Conservation (phyloP, 2,888 invertebrate species). For the Cosmia pyralina region DNA sequence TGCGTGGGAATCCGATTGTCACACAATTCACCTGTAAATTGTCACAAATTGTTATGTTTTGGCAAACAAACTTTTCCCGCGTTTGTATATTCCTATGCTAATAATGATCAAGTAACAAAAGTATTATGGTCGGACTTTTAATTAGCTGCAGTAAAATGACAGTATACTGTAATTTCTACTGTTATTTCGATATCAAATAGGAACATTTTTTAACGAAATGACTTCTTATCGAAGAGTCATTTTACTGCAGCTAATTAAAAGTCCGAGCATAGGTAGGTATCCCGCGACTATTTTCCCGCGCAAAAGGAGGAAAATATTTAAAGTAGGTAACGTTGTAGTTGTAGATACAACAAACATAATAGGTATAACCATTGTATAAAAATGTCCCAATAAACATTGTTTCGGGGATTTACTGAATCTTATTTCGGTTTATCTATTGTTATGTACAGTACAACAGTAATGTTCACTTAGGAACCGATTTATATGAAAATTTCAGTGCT, state of each 20-base stretch:
- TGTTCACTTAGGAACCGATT: slow-evolving; percentile 39
- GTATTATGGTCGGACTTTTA: too few relatives aligned
- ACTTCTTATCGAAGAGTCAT: too few relatives aligned
- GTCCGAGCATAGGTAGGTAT: too few relatives aligned
- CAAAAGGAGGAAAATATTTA: slow-evolving; percentile 33
- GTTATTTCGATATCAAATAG: too few relatives aligned
- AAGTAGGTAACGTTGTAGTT: slow-evolving; percentile 18
- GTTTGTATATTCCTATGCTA: slow-evolving; percentile 43
- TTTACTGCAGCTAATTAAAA: too few relatives aligned
- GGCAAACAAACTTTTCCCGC: slow-evolving; percentile 26
- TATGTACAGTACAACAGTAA: slow-evolving; percentile 37
- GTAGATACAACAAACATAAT: slow-evolving; percentile 11
- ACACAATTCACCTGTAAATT: neutral
- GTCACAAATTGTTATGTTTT: slow-evolving; percentile 15
- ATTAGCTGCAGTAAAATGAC: too few relatives aligned
- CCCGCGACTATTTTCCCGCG: slow-evolving; percentile 44
- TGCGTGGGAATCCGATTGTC: slow-evolving; percentile 2
- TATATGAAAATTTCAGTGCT: slow-evolving; percentile 37
- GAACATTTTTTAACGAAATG: too few relatives aligned
- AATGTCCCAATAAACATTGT: slow-evolving; percentile 37
- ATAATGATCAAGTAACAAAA: slow-evolving; percentile 33
- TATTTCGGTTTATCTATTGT: slow-evolving; percentile 36
- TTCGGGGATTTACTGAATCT: slow-evolving; percentile 26
- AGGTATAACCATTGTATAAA: slow-evolving; percentile 17
- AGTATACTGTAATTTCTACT: too few relatives aligned